Conservation (phyloP, 2,113 vertebrate genomes). For the Okapia johnstoni region DNA sequence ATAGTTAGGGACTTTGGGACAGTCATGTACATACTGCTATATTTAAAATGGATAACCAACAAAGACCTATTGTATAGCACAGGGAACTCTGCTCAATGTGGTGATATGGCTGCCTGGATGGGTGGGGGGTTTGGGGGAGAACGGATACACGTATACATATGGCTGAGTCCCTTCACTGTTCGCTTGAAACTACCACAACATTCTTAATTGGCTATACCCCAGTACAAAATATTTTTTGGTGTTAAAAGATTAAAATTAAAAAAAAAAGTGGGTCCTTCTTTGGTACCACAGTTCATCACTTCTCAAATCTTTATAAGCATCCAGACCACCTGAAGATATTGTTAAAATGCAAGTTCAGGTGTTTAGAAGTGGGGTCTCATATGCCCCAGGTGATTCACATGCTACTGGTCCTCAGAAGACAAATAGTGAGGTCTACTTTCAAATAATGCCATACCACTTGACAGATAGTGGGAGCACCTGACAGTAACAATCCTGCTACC, state of each 20-base stretch:
- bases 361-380: not conserved
- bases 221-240: not conserved
- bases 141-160: not conserved
- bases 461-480: not conserved
- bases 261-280: not conserved
- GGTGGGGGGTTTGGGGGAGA: not conserved
- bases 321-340: not conserved
- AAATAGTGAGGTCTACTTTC: not conserved
- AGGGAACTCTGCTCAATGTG: not conserved
- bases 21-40: not conserved
- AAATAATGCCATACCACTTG: not conserved
- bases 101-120: not conserved
- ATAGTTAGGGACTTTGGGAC: not conserved
- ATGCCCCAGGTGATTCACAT: not conserved
- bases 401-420: not conserved
- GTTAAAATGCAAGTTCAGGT: not conserved
- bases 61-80: not conserved
- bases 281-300: not conserved
- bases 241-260: not conserved
- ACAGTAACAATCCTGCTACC: not conserved
- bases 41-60: not conserved
- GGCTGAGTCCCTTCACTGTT: rapidly evolving
- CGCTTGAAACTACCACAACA: not conserved
- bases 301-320: not conserved
- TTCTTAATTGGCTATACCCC: not conserved